Conservation (phyloP, 2,797 vertebrate species). For the Cossypha dichroa region DNA sequence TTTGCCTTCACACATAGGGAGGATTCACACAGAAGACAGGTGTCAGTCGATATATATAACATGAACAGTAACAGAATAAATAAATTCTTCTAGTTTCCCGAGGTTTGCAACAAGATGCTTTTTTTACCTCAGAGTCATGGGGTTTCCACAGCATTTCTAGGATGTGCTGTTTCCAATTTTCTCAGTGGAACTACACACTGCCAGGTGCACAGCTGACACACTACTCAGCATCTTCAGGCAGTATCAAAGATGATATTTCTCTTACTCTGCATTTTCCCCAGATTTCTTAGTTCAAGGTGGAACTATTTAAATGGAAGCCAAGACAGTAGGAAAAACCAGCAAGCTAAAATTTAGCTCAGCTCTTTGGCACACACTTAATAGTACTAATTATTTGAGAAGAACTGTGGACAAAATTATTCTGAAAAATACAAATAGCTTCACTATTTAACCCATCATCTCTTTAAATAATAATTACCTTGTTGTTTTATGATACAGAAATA, state of each 20-base stretch:
- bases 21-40: background rate
- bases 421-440: background rate
- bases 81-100: background rate
- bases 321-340: background rate
- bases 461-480: background rate
- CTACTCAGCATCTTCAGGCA: background rate
- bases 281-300: accelerated
- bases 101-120: background rate
- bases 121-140: background rate
- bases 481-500: background rate
- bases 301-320: background rate
- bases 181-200: background rate
- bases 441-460: background rate
- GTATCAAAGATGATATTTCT: background rate
- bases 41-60: background rate
- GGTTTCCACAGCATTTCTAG: background rate
- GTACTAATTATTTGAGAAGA: background rate
- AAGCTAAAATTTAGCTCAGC: background rate
- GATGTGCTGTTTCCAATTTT: accelerated
- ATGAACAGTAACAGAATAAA: background rate
- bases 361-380: background rate
- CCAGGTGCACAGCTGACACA: background rate
- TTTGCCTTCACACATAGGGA: background rate
- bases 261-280: background rate
- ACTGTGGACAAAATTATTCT: background rate